Conservation (phyloP, 1,140 invertebrate species). For the Eulimnadia texana region DNA sequence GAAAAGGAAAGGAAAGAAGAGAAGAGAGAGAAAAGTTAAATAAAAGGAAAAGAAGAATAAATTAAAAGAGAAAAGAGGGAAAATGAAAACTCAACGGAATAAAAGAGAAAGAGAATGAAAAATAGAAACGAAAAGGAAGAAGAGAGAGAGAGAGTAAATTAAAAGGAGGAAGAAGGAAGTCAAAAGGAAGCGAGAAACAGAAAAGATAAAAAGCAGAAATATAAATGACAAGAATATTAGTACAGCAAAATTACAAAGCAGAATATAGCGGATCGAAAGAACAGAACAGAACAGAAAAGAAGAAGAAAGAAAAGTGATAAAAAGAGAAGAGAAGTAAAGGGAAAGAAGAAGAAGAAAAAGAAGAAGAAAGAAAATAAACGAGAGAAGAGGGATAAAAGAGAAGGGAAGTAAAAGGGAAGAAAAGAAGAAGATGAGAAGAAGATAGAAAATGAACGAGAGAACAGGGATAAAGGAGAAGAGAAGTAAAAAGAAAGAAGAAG, state of each 20-base stretch:
- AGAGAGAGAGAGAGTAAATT: background rate
- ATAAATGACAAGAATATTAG: background rate
- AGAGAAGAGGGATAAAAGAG: background rate
- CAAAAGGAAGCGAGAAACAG: background rate
- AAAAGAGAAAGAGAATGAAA: background rate
- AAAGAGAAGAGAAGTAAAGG: background rate
- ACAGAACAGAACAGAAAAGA: background rate
- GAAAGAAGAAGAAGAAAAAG: constrained; percentile 11
- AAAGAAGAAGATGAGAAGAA: background rate
- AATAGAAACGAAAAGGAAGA: background rate
- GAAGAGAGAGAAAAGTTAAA: no score
- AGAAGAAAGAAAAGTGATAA: background rate
- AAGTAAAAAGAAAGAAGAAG: background rate
- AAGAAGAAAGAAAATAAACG: constrained; percentile 4
- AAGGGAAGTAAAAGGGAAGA: background rate
- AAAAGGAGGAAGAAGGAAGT: background rate
- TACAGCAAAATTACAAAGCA: background rate
- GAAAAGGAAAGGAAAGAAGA: background rate
- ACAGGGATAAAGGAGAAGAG: background rate
- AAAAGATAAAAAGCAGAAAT: background rate
- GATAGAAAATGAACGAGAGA: background rate
- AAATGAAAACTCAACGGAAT: background rate
- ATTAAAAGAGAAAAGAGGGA: background rate
- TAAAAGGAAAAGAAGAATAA: background rate
- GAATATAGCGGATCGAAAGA: background rate